Base-by-base conservation (phyloP, 2,113 vertebrate species). In the Fregata magnificens region DNA sequence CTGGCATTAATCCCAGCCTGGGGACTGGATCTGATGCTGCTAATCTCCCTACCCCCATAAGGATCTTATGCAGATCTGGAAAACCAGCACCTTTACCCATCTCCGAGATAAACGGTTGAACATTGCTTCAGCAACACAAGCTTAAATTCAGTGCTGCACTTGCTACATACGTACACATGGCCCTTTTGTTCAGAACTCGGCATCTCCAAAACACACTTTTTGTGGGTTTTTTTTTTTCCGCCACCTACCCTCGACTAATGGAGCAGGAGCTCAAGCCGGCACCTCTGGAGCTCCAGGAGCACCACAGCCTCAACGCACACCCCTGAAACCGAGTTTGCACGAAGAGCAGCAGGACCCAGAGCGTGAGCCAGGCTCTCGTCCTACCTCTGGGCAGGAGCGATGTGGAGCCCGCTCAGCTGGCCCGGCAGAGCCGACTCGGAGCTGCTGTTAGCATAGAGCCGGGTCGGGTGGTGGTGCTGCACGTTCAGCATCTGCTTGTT, bases 361-460 rank as follows among this genome's bases (percentile, higher is more conserved):
- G 29, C 2, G 0, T 1, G 20, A 58, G 24, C 65, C 28, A 2
- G 0, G 42, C 32, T 62, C 42, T 69, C 44, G 14, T 18, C 88
- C 24, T 97, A 99, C 99, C 99, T 99, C 87, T 98, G 98, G 45
- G 98, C 94, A 83, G 99, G 94, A 63, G 98, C 86, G 88, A 99
- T 97, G 78, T 98, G 98, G 82, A 99, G 98, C 52, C 98, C 92
- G 7, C 98, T 98, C 98, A 99, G 98, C 96, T 99, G 99, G 95
- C 97, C 97, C 0, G 98, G 98, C 59, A 99, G 97, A 24, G 87
- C 94, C 12, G 97, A 34, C 69, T 99, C 99, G 4, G 95, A 97
- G 34, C 98, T 98, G 97, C 93, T 98, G 95, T 98, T 98, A 2
- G 79, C 7, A 3, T 98, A 98, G 22, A 99, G 98, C 83, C 97